Conservation (phyloP, 2,797 vertebrate species). For the Chelon auratus region DNA sequence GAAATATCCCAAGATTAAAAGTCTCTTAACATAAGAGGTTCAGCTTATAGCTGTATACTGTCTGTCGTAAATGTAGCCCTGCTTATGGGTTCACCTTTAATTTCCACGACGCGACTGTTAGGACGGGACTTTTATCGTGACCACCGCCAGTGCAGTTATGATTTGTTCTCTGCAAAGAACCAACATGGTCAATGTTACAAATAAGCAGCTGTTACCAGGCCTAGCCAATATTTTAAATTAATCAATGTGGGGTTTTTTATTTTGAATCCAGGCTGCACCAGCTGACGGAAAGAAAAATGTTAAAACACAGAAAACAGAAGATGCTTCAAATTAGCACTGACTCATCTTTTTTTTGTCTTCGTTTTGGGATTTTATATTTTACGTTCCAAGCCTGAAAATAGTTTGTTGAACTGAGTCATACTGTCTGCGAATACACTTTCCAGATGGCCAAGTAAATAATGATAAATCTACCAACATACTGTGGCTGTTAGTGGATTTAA, state of each 20-base stretch:
- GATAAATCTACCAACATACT: background rate
- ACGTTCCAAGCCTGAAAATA: background rate
- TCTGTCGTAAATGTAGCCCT: constrained; percentile 35
- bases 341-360: background rate
- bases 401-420: background rate
- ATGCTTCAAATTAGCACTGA: too few species aligned
- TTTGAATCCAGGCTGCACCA: background rate
- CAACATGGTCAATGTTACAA: constrained; percentile 32
- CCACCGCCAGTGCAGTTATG: constrained; percentile 20
- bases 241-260: background rate
- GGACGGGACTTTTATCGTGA: constrained; percentile 17
- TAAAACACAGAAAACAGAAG: too few species aligned
- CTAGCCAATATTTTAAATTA: constrained; percentile 14
- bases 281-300: constrained; percentile 9
- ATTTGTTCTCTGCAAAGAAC: constrained; percentile 8
- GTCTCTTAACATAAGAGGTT: constrained; percentile 41
- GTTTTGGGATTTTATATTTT: background rate
- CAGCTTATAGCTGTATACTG: constrained; percentile 14
- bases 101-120: constrained; percentile 25
- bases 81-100: constrained; percentile 40
- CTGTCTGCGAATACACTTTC: background rate
- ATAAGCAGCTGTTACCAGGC: constrained; percentile 14
- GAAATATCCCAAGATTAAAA: constrained; percentile 66
- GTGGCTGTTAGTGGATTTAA: background rate
- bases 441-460: background rate